These are phyloP conservation scores for Epirrhoe alternata DNA, from an alignment of 2,888 invertebrate species.

Conservation along the genomic window DNA sequence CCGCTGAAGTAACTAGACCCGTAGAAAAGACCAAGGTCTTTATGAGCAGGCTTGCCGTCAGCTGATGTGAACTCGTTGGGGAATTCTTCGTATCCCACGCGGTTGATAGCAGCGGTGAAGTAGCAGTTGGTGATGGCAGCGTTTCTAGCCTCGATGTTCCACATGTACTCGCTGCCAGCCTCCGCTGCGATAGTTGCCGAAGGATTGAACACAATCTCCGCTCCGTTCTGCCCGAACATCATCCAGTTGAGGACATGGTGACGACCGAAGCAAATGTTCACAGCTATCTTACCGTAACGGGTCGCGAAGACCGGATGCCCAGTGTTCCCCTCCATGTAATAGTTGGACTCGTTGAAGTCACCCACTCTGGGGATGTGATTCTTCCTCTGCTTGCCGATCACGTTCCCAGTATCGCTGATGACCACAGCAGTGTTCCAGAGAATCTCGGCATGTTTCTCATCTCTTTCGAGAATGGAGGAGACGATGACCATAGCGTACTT, in stretches of 20 bases:
- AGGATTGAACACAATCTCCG: constrained; percentile 99
- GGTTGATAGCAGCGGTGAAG: constrained; percentile 96
- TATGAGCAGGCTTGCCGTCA: constrained; percentile 91
- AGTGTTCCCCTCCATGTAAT: constrained; percentile 97
- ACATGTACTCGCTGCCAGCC: constrained; percentile 94
- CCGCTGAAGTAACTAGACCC: constrained; percentile 97
- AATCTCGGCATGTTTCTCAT: constrained; percentile 92
- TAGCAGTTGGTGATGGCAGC: constrained; percentile 99
- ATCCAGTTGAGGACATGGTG: constrained; percentile 99
- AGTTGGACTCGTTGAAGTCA: constrained; percentile 99
- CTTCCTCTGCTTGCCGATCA: constrained; percentile 98
- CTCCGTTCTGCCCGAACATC: constrained; percentile 98
- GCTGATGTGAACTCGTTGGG: constrained; percentile 84
- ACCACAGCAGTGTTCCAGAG: constrained; percentile 99
- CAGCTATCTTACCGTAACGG: constrained; percentile 94
- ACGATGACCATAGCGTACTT: constrained; percentile 97
- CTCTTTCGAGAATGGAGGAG: constrained; percentile 97
- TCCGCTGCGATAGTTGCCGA: constrained; percentile 94
- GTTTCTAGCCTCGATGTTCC: constrained; percentile 98
- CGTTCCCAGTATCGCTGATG: constrained; percentile 94
- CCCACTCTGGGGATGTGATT: constrained; percentile 99
- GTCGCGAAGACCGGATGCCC: constrained; percentile 98
- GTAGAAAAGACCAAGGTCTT: constrained; percentile 96
- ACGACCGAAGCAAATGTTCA: constrained; percentile 99
- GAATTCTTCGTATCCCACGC: constrained; percentile 96